These are phyloP conservation scores for Agapornis canus DNA, from an alignment of 2,797 vertebrate genomes.

Conservation along the genomic window DNA sequence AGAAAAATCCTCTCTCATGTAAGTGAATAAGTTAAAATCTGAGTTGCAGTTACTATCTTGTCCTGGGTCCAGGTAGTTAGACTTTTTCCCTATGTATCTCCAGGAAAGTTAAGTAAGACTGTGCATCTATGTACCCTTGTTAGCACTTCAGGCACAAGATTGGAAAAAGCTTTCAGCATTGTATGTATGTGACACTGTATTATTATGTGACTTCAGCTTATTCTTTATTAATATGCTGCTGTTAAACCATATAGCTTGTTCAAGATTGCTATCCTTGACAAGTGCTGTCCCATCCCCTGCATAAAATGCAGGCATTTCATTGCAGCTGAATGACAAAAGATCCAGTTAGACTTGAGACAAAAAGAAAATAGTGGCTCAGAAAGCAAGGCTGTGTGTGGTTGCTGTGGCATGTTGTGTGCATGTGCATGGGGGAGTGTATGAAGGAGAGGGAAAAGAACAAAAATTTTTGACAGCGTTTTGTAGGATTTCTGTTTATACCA, in stretches of 20 bases:
- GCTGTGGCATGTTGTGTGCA: neutral
- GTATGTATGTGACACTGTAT: neutral
- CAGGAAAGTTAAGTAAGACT: neutral
- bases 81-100: neutral
- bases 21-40: neutral
- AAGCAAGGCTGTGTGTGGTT: neutral
- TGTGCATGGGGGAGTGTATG: accelerated
- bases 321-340: neutral
- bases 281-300: neutral
- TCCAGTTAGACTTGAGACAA: neutral
- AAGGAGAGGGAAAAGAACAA: neutral
- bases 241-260: neutral
- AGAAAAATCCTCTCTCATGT: neutral
- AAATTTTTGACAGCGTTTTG: neutral
- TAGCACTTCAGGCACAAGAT: neutral
- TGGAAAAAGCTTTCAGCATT: neutral
- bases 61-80: neutral
- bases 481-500: neutral
- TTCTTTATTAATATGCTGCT: neutral
- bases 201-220: neutral
- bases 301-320: neutral
- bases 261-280: neutral
- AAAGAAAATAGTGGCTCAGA: neutral
- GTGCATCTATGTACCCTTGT: neutral
- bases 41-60: neutral